Evolutionary conservation across 1,140 invertebrate species (phyloP), one percentile per base, ranked within the genome.

Genomic region (Lanistes nyassanus): DNA sequence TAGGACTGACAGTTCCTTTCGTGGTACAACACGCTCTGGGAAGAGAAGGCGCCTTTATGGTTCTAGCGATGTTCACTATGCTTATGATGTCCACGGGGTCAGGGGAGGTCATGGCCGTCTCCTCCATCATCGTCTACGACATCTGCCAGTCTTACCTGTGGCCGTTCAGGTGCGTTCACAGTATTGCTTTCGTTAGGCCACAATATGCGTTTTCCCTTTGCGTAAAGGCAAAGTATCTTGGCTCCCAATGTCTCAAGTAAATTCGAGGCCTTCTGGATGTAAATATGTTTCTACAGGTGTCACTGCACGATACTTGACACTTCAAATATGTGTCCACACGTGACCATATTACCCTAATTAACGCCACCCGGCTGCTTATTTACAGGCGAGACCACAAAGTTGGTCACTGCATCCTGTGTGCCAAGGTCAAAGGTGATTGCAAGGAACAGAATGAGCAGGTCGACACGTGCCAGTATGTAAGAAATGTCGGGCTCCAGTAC

Each of bases 81-180:
- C 79, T 83, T 4, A 68, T 83, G n/a, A 85, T 85, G 84, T 82
- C 81, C 16, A 85, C 83, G 23, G 87, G 86, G 26, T 83, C 85
- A 26, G 84, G 85, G 21, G 87, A 90, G 75, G 86, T 90, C 21
- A 87, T 90, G 79, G 88, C 88, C 13, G 84, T 90, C 0, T 83
- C 86, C 9, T 88, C 87, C 62, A 89, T 90, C 67, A 85, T 89
- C 29, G 82, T 90, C 65, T 89, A 89, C 66, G 89, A 90, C 77
- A 88, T 90, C 53, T 90, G 88, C 74, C 83, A 82, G 53, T 76
- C 79, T 19, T 81, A 84, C 74, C 77, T 84, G 11, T 70, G 73
- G 5, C 83, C 83, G 1, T 85, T 80, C 65, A 80, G 81, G 82
- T 83, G 69, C 3, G 58, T 37, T 42, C 16, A 29, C 36, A 26